Evolutionary conservation across 1,140 invertebrate genomes (phyloP), one percentile per base, ranked within the genome.

Genomic region (Hormaphis cornu): DNA sequence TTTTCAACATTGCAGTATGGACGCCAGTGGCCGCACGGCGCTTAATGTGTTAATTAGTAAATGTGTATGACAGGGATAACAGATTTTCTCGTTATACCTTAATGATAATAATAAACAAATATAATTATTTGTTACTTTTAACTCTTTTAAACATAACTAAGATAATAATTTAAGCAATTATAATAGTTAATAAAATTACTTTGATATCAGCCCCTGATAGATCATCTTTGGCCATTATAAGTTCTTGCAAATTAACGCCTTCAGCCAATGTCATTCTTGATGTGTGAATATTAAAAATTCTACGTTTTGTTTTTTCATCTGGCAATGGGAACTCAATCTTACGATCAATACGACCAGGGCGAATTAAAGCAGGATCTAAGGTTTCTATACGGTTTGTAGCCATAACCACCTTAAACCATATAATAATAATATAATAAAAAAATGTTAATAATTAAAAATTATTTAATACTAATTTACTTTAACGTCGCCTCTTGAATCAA

Each of bases 261-360:
- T 91, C 89, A 35, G 95, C 88, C 24, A 99, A 81, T 1, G 96
- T 99, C 97, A 99, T 99, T 71, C 93, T 85, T 12, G 90, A 92
- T 1, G 97, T 99, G 78, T 99, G 97, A 76, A 99, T 99, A 71
- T 90, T 93, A 78, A 99, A 99, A 73, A 99, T 99, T 72, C 97
- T 83, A 70, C 91, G 83, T 78, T 99, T 99, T 0, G 97, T 99
- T 79, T 98, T 99, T 77, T 99, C 97, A 82, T 99, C 97, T 0
- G 97, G 97, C 53, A 99, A 80, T 6, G 97, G 97, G 77, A 99
- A 99, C 80, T 99, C 97, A 73, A 99, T 99, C 81, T 99, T 99
- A 54, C 97, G 84, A 81, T 99, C 97, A 76, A 99, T 99, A 79
- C 97, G 87, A 54, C 97, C 97, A 20, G 97, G 97, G 76, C 97